Base-by-base conservation (phyloP, 2,113 vertebrate species). In the Silurus meridionalis region DNA sequence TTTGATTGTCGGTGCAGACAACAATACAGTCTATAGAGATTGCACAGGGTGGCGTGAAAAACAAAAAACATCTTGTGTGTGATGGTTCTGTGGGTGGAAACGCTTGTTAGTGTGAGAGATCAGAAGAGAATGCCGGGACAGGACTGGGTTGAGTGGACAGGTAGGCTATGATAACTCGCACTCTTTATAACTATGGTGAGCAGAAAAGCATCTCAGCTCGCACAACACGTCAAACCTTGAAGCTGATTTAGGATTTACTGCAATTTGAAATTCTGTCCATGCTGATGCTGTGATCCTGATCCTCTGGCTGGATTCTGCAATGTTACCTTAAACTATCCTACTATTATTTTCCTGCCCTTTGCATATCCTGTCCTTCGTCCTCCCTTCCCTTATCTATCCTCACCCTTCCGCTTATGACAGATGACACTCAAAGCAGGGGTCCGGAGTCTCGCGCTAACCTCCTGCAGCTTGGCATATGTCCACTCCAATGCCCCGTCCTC, bases 391-490 rank as follows among this genome's bases (percentile, higher is more conserved):
- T 83, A 87, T 80, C 53, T 37, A 37, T 74, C 9, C 83, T 86
- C 85, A 15, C 79, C 82, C 74, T 82, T 83, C 28, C 80, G 13
- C 23, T 78, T 55, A 88, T 87, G 90, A 92, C 92, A 93, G 93
- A 93, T 91, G 90, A 93, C 88, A 88, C 60, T 77, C 83, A 85
- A 90, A 85, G 91, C 89, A 86, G 90, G 89, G 89, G 90, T 89
- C 89, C 79, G 1, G 88, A 67, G 80, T 89, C 72, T 83, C 87
- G 84, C 83, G 87, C 89, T 87, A 84, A 82, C 84, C 88, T 72
- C 88, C 89, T 82, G 50, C 67, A 85, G 83, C 83, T 82, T 25
- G 37, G 86, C 89, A 88, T 88, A 88, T 91, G 88, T 85, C 91
- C 66, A 71, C 84, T 87, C 64, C 85, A 55, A 61, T 63, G 66